A percentile compares a stretch with the other conserved stretches of the same genome.
Evolutionary conservation across 2,888 invertebrate species (phyloP).

Genomic region (Tinea pellionella): DNA sequence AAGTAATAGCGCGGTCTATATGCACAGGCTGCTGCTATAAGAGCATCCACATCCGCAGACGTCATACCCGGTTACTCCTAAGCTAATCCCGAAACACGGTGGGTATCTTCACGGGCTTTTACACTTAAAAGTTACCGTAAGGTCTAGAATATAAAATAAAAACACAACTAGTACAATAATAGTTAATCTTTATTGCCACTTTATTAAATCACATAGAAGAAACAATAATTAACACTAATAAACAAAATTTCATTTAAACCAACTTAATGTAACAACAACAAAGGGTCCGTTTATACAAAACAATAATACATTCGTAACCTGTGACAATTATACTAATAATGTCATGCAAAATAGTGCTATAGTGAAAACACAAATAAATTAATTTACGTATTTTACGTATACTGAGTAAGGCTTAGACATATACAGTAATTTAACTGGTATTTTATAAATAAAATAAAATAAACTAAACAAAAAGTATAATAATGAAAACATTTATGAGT

Average conservation of each 20-base stretch:
- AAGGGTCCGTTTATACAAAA: conserved; percentile 26
- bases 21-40: no score
- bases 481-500: no score
- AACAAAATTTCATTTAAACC: conserved; percentile 45
- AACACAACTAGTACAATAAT: conserved; percentile 1
- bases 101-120: no score
- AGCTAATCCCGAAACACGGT: no score
- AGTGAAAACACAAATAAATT: neutral
- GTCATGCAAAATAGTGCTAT: neutral
- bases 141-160: neutral
- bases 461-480: no score
- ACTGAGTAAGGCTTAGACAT: no score
- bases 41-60: no score
- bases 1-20: no score
- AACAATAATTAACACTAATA: conserved; percentile 39
- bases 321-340: neutral
- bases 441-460: no score
- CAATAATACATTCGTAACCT: neutral
- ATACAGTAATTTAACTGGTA: no score
- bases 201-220: conserved; percentile 64
- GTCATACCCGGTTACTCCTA: no score
- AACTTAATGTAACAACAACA: conserved; percentile 54
- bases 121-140: no score
- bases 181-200: conserved; percentile 52
- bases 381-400: neutral